Base-by-base conservation (phyloP, 2,888 invertebrate genomes). In the Amblyjoppa proteus region DNA sequence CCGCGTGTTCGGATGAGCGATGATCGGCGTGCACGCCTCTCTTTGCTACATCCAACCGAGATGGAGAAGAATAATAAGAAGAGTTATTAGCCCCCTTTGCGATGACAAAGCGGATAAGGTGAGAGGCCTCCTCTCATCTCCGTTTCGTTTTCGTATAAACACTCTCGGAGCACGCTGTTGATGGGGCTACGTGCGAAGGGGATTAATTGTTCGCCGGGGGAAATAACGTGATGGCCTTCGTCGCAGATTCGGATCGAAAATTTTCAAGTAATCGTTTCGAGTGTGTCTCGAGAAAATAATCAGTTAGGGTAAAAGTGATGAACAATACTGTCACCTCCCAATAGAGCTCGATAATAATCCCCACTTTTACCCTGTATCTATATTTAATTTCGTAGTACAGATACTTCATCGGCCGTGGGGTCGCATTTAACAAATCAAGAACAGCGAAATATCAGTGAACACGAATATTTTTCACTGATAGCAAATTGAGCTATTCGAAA, bases 21-120 rank as follows among this genome's bases (percentile, higher is more conserved):
- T 88, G 87, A 89, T 86, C 89, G 83, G 84, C 81, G 87, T 85
- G 75, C 86, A 81, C 86, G 85, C 85, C 84, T 86, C 86, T 80
- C 84, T 75, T 85, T 56, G 82, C 85, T 79, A 81, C 83, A 81
- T 53, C 66, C 80, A 80, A 69, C 61, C 77, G 80, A 77, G 68
- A 84, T 74, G 82, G 82, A 66, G 77, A 83, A 73, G 79, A 86
- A 88, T 90, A 90, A 88, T 91, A 82, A 77, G 79, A 86, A 88
- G 90, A 90, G 89, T 91, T 92, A 91, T 92, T 90, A 90, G 90
- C 86, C 89, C 53, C 80, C 80, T 87, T 71, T 76, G 85, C 90
- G 92, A 93, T 92, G 92, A 92, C 92, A 92, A 91, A 90, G 91
- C 90, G 88, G 91, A 93, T 92, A 89, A 83, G 77, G 87, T 45